These are phyloP conservation scores for Parus major DNA, from an alignment of 2,113 vertebrate genomes.

Conservation along the genomic window DNA sequence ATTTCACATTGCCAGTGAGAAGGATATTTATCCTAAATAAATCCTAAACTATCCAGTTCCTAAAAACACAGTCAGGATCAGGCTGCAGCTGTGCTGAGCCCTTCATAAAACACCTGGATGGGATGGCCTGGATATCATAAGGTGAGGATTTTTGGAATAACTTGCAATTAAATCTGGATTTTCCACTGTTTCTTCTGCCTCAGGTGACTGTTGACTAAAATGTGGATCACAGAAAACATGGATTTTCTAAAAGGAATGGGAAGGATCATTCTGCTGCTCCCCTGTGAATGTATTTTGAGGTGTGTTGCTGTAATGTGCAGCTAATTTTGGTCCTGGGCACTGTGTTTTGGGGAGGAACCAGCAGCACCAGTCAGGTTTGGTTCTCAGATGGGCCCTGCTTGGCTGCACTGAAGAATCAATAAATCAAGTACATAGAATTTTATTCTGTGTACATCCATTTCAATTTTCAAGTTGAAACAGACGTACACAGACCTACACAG, in stretches of 20 bases:
- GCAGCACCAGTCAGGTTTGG: too few relatives aligned
- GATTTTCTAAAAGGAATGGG: background rate
- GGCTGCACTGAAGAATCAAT: background rate
- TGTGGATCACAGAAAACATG: background rate
- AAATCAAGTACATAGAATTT: background rate
- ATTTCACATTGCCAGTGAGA: background rate
- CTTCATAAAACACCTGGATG: background rate
- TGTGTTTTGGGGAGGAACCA: background rate
- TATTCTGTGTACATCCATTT: background rate
- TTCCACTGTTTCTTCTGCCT: background rate
- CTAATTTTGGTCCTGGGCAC: background rate
- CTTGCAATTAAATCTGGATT: background rate
- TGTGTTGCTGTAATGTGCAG: accelerated
- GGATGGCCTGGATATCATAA: background rate
- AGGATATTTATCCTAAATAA: background rate
- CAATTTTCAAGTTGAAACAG: background rate
- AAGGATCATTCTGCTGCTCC: background rate
- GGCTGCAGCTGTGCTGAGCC: background rate
- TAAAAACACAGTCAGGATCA: background rate
- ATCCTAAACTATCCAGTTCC: background rate
- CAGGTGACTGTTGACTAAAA: background rate
- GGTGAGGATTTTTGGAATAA: background rate
- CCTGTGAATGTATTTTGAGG: background rate
- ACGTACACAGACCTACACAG: background rate
- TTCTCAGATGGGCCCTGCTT: background rate